phyloP scores from a whole-genome alignment of 2,113 vertebrate species.

The Melospiza melodia region DNA sequence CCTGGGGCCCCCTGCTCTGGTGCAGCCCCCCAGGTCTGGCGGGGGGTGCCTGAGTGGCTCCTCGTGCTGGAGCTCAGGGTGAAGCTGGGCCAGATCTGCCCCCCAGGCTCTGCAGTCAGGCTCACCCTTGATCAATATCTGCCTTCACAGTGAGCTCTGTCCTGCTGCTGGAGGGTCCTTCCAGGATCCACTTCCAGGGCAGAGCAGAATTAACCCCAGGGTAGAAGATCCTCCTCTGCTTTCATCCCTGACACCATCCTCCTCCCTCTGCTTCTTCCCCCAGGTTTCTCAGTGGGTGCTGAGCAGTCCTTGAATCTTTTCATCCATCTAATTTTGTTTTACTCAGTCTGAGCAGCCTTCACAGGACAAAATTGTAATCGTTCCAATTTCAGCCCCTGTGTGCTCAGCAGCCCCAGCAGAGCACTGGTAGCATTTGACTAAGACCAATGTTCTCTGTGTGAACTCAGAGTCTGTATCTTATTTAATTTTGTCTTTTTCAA shows the following conservation, averaged over 20 bases:
- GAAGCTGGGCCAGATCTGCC: background rate
- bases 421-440: background rate
- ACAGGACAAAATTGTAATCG: background rate
- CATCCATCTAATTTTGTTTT: background rate
- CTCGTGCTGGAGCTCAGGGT: fast-evolving
- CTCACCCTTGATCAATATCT: background rate
- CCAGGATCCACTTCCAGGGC: background rate
- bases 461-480: background rate
- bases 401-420: background rate
- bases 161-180: background rate
- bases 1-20: background rate
- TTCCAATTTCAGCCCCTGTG: background rate
- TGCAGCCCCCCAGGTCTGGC: background rate
- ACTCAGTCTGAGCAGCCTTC: background rate
- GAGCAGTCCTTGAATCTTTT: background rate
- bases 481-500: conserved; percentile 24
- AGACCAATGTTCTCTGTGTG: background rate
- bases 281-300: fast-evolving
- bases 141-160: background rate
- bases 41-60: background rate
- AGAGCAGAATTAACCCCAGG: fast-evolving
- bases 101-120: background rate
- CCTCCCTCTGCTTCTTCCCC: background rate
- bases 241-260: background rate
- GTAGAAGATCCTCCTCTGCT: background rate